A percentile compares a stretch with the other conserved stretches of the same genome.
phyloP scores from a whole-genome alignment of 2,888 invertebrate genomes.

The Oscheius myriophilus region DNA sequence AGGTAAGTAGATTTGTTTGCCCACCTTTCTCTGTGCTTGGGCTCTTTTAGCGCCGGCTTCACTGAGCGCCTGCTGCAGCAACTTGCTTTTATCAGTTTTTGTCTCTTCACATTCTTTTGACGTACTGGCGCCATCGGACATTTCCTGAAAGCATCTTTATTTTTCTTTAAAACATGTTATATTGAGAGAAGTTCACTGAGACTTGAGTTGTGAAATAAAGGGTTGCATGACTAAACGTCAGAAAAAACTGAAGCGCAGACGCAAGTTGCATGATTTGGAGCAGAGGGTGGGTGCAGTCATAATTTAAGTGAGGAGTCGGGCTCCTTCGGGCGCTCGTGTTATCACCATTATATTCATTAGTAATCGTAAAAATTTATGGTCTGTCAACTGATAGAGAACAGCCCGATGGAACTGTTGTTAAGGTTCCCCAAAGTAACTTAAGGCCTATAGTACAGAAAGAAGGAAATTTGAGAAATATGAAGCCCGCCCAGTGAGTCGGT shows the following conservation, averaged over 20 bases:
- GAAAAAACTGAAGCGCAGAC: no score
- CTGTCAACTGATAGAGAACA: constrained; percentile 27
- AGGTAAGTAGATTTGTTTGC: no score
- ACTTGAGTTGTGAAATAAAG: no score
- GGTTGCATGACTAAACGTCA: no score
- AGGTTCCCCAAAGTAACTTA: no score
- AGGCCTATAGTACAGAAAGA: no score
- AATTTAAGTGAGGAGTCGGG: constrained; percentile 7
- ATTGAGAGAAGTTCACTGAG: no score
- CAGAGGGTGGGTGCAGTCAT: neutral
- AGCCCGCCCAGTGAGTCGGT: no score
- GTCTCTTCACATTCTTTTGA: constrained; percentile 11
- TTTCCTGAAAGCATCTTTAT: constrained; percentile 1
- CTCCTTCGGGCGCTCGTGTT: constrained; percentile 15
- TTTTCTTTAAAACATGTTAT: neutral
- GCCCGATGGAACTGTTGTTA: no score
- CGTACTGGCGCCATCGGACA: constrained; percentile 29
- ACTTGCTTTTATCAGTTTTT: constrained; percentile 22
- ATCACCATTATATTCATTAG: constrained; percentile 31
- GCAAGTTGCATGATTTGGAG: no score
- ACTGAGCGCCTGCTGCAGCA: constrained; percentile 37
- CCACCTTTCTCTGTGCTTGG: constrained; percentile 32
- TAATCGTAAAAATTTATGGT: constrained; percentile 33
- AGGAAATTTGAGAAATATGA: no score
- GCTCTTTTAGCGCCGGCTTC: constrained; percentile 32